phyloP scores from a whole-genome alignment of 1,140 invertebrate species.

The Lasioglossum baleicum region DNA sequence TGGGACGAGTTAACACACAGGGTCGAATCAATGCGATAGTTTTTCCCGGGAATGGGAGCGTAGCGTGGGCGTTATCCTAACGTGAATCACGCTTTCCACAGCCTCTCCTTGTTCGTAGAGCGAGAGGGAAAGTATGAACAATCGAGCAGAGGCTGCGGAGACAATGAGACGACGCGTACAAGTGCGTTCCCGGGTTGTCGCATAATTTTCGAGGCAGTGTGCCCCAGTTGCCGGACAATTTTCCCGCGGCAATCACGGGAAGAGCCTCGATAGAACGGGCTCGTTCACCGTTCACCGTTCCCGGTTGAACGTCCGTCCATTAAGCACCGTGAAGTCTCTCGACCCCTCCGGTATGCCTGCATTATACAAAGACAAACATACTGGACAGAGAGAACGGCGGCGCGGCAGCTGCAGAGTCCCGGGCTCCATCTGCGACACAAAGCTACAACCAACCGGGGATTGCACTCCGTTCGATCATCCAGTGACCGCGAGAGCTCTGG shows the following conservation, averaged over 20 bases:
- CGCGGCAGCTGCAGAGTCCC: background rate
- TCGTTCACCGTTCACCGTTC: background rate
- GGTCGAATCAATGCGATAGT: too few species aligned
- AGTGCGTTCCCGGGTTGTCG: background rate
- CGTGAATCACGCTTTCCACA: too few species aligned
- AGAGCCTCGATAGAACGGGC: background rate
- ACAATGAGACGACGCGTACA: background rate
- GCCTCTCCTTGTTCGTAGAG: too few species aligned
- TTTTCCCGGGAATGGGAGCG: too few species aligned
- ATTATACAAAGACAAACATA: background rate
- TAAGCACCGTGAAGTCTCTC: background rate
- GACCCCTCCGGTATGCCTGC: background rate
- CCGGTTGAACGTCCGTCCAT: background rate
- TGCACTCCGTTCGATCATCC: slow-evolving; percentile 9
- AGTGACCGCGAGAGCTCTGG: background rate
- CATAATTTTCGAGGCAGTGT: background rate
- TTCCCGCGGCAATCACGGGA: background rate
- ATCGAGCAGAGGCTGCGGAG: too few species aligned
- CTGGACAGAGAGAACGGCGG: too few species aligned
- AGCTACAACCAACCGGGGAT: background rate
- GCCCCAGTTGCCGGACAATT: background rate
- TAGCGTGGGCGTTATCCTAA: too few species aligned
- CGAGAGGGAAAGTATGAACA: too few species aligned
- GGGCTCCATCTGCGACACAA: background rate
- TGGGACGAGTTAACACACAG: too few species aligned